Percentiles rank a stretch among this genome's conserved stretches.
These are phyloP conservation scores for Nettapus auritus DNA, from an alignment of 2,113 vertebrate species.

Conservation along the genomic window DNA sequence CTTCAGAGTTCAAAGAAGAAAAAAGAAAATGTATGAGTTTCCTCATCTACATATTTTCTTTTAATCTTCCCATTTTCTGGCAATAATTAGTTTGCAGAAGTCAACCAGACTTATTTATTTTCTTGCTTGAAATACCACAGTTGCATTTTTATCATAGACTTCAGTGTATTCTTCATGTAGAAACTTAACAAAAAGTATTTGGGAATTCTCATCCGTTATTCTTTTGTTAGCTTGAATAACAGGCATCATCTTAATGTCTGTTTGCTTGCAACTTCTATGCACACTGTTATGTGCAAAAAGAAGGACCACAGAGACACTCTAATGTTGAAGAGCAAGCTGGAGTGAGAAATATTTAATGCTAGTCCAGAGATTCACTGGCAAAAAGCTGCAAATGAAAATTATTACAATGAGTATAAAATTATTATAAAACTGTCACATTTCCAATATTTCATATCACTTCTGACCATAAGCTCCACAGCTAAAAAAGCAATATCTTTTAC, in stretches of 20 bases:
- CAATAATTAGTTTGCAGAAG: constrained; percentile 28
- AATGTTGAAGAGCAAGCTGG: constrained; percentile 38
- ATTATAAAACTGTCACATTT: constrained; percentile 80
- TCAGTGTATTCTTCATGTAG: background rate
- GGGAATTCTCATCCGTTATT: constrained; percentile 23
- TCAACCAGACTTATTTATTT: constrained; percentile 16
- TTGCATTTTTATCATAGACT: background rate
- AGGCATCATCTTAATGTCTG: background rate
- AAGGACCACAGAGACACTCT: constrained; percentile 33
- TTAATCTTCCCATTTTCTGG: background rate
- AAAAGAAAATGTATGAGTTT: background rate
- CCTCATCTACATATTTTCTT: constrained; percentile 12
- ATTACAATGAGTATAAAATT: constrained; percentile 78
- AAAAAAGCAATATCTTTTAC: constrained; percentile 77
- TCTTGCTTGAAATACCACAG: background rate
- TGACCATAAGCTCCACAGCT: constrained; percentile 79
- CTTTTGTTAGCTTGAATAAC: constrained; percentile 11
- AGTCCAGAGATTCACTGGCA: constrained; percentile 64
- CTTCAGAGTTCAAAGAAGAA: background rate
- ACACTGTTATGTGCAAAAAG: constrained; percentile 26
- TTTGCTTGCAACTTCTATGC: constrained; percentile 30
- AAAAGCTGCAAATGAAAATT: constrained; percentile 74
- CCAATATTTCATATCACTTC: constrained; percentile 79
- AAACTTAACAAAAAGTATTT: constrained; percentile 5
- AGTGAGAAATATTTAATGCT: constrained; percentile 62